Base-by-base conservation (phyloP, 92 coral and sea anemone genomes). In the Hydrozoanthus gracilis region DNA sequence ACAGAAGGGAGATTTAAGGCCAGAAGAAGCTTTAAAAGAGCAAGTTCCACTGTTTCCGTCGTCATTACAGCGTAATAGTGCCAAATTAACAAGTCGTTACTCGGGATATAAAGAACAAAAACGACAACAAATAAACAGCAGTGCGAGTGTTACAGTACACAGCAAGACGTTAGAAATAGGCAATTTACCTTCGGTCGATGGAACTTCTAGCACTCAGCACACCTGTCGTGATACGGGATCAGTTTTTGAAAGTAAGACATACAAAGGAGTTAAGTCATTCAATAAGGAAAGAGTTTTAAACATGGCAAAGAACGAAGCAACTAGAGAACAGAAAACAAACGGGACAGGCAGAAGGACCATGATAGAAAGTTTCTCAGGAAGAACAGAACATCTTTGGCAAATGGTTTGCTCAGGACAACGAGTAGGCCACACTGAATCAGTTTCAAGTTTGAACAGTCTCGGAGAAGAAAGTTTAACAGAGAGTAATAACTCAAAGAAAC, bases 401-500 rank as follows among this genome's bases (percentile, higher is more conserved):
- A 91, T 93, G 92, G 66, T 48, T 82, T 93, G 95, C 65, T 86
- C 92, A 0, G 95, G 95, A 12, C 92, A 93, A 8, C 90, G 90
- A 56, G 66, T 93, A 69, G 27, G 71, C 67, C 49, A 87, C 20
- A 44, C 87, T 35, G 89, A 87, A 56, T 64, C 83, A 35, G 27
- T 80, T n/a, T 4, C 39, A 27, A 27, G 73, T 27, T 80, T 67
- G 8, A 46, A 27, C 56, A 78, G 48, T 44, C 54, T 39, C 3
- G 17, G 27, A 17, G n/a, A 78, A 50, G 71, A 77, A 6, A 64
- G 44, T 11, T 85, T 49, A 64, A n/a, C 51, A 55, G 91, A 70
- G 14, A 70, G 79, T 62, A 86, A 82, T 55, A 72, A 49, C 2
- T 14, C 39, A 5, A 80, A 35, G 51, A 88, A 87, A 9, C 67